Evolutionary conservation across 2,797 vertebrate genomes (phyloP).

Genomic region (Carduelis carduelis): DNA sequence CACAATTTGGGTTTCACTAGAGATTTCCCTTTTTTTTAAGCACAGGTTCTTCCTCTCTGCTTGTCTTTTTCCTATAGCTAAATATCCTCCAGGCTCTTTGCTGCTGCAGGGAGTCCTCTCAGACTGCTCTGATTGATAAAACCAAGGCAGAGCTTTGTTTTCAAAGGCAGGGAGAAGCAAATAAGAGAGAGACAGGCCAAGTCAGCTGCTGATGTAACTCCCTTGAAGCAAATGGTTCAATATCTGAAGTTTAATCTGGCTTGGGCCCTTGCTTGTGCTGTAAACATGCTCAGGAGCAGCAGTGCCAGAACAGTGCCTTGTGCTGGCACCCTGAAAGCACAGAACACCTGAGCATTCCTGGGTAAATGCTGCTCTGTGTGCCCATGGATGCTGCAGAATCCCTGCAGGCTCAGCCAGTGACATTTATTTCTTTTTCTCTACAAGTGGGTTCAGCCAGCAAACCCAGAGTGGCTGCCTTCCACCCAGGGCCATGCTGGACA

Average conservation of each 20-base stretch:
- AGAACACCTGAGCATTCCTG: not conserved
- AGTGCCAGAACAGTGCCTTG: not conserved
- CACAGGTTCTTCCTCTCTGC: not conserved
- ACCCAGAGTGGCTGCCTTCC: not conserved
- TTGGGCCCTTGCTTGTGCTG: not conserved
- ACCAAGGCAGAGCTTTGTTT: not conserved
- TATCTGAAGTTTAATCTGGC: slow-evolving; percentile 28
- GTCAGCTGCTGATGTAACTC: not conserved
- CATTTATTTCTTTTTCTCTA: accelerated
- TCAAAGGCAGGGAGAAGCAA: not conserved
- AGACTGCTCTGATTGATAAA: not conserved
- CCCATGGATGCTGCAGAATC: not conserved
- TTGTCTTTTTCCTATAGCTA: not conserved
- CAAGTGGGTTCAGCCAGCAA: not conserved
- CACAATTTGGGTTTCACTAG: not conserved
- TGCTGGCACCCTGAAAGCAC: not conserved
- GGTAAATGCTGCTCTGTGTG: not conserved
- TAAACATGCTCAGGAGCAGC: not conserved
- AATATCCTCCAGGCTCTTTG: not conserved
- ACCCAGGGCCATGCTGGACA: not conserved
- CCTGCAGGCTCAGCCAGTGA: not conserved
- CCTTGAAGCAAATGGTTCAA: not conserved
- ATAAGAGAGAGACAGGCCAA: not conserved
- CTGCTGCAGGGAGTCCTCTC: not conserved
- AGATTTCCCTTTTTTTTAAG: slow-evolving; percentile 7